phyloP scores from a whole-genome alignment of 2,113 vertebrate genomes.

The Gambusia affinis region DNA sequence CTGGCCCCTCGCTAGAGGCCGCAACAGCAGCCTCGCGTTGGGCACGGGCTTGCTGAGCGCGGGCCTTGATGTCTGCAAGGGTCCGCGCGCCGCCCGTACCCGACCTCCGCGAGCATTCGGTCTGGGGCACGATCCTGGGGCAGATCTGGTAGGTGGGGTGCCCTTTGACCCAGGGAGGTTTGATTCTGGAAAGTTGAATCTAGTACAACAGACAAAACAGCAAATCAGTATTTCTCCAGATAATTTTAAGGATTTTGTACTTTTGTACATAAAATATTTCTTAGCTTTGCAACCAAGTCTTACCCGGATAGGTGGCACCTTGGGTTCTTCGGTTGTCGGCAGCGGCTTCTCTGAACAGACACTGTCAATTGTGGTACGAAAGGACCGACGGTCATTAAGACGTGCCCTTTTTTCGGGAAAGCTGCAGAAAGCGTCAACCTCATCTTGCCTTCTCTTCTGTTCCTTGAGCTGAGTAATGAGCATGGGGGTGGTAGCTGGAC shows the following conservation, averaged over 20 bases:
- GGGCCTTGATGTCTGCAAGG: conserved; percentile 95
- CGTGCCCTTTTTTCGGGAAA: conserved; percentile 98
- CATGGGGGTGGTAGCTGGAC: conserved; percentile 66
- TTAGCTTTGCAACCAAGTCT: conserved; percentile 37
- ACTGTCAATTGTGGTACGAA: conserved; percentile 99
- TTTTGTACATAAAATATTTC: neutral
- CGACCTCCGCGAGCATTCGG: conserved; percentile 87
- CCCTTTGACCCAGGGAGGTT: conserved; percentile 99
- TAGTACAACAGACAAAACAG: conserved; percentile 65
- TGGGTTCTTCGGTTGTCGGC: conserved; percentile 98
- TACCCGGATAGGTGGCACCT: conserved; percentile 99
- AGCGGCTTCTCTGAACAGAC: conserved; percentile 98
- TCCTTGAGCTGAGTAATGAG: conserved; percentile 84
- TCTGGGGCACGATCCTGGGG: conserved; percentile 91
- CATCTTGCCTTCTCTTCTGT: conserved; percentile 93
- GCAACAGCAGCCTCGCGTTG: conserved; percentile 92
- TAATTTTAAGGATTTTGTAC: neutral
- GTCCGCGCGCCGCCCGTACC: conserved; percentile 87
- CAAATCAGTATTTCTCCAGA: neutral
- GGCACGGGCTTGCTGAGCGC: conserved; percentile 92
- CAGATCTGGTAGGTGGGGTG: conserved; percentile 99
- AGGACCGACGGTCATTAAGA: conserved; percentile 99
- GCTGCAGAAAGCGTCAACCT: conserved; percentile 88
- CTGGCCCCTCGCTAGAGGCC: conserved; percentile 84
- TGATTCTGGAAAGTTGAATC: conserved; percentile 99